Conservation (phyloP, 23 tunicate genomes). For the Styela clava region DNA sequence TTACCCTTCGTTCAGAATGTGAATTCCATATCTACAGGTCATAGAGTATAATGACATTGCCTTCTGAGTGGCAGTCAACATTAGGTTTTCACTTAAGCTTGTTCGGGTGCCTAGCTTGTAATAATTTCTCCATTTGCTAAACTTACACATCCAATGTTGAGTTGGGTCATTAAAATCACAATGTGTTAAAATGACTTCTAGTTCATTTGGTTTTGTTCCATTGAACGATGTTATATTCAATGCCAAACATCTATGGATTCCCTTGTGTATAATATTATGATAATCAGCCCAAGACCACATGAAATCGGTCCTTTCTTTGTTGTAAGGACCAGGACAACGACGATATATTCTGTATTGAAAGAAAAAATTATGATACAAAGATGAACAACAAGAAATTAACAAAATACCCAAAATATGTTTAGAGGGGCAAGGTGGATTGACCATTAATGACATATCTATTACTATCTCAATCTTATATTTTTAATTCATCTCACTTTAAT, state of each 20-base stretch:
- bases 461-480: no score
- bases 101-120: no score
- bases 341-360: conserved; percentile 43
- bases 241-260: conserved; percentile 28
- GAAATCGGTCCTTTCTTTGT: conserved; percentile 29
- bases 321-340: conserved; percentile 81
- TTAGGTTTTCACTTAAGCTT: no score
- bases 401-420: no score
- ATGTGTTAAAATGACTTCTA: conserved; percentile 14
- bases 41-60: no score
- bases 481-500: background rate
- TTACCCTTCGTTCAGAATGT: no score
- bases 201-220: conserved; percentile 3
- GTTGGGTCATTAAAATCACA: conserved; percentile 23
- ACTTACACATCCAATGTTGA: conserved; percentile 77
- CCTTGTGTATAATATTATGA: conserved; percentile 12
- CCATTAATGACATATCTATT: no score
- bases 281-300: conserved; percentile 51
- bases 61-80: no score
- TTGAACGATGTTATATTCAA: conserved; percentile 6
- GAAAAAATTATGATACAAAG: no score
- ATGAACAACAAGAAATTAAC: no score
- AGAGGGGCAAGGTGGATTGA: no score
- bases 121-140: background rate
- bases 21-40: no score